These are phyloP conservation scores for Unio pictorum DNA, from an alignment of 2,888 invertebrate genomes.

Conservation along the genomic window DNA sequence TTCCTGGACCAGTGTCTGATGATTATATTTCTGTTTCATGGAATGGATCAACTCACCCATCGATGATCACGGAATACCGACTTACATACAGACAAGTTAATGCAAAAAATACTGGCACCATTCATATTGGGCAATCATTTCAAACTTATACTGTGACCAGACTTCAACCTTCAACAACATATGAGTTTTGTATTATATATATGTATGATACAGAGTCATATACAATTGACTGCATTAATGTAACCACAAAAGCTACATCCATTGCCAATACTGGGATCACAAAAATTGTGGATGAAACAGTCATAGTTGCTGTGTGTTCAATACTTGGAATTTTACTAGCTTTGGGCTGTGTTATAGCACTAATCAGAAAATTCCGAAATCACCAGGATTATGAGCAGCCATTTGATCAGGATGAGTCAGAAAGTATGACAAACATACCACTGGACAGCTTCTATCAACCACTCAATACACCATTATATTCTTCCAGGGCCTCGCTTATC, in stretches of 20 bases:
- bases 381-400: conserved; percentile 69
- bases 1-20: conserved; percentile 63
- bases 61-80: conserved; percentile 56
- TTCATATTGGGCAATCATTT: conserved; percentile 54
- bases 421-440: conserved; percentile 69
- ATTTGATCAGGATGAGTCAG: conserved; percentile 55
- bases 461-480: conserved; percentile 62
- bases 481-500: conserved; percentile 62
- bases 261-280: conserved; percentile 41
- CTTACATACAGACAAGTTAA: conserved; percentile 40
- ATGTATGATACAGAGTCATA: conserved; percentile 46
- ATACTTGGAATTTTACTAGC: conserved; percentile 58
- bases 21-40: conserved; percentile 71
- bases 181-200: conserved; percentile 72
- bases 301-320: conserved; percentile 53
- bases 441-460: conserved; percentile 71
- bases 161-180: conserved; percentile 69
- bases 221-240: conserved; percentile 53
- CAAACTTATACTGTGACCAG: conserved; percentile 70
- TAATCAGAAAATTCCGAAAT: conserved; percentile 63
- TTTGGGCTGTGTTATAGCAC: conserved; percentile 67
- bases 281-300: conserved; percentile 47
- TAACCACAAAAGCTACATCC: conserved; percentile 43
- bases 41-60: conserved; percentile 60
- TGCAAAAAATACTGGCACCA: conserved; percentile 9